These are phyloP conservation scores for Eupithecia abbreviata DNA, from an alignment of 2,888 invertebrate species.

Conservation along the genomic window DNA sequence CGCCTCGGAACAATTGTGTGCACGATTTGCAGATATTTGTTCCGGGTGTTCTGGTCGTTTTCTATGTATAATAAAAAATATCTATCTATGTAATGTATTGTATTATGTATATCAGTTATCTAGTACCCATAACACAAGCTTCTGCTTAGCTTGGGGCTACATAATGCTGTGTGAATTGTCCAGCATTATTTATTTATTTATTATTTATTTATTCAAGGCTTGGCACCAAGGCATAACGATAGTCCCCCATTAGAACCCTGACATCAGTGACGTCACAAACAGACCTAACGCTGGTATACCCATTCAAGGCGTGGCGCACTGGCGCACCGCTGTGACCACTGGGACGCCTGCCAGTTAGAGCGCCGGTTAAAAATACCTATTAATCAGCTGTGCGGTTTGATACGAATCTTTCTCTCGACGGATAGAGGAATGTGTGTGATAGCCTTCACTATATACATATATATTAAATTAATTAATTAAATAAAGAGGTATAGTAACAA, in stretches of 20 bases:
- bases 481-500: not conserved
- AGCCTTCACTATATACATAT: not conserved
- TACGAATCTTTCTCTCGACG: not conserved
- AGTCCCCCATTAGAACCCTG: not conserved
- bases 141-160: too few relatives aligned
- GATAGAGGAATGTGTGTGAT: not conserved
- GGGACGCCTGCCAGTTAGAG: conserved; percentile 29
- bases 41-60: too few relatives aligned
- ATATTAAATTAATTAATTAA: not conserved
- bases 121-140: too few relatives aligned
- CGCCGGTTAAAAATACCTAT: conserved; percentile 28
- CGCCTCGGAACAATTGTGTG: too few relatives aligned
- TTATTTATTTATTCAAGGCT: not conserved
- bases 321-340: conserved; percentile 18
- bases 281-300: conserved; percentile 1
- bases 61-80: too few relatives aligned
- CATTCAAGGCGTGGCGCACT: not conserved
- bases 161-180: too few relatives aligned
- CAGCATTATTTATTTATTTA: too few relatives aligned
- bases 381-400: conserved; percentile 26
- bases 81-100: too few relatives aligned
- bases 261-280: not conserved
- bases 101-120: too few relatives aligned
- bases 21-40: too few relatives aligned
- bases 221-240: not conserved